These are phyloP conservation scores for Chiroxiphia lanceolata DNA, from an alignment of 2,797 vertebrate genomes.

Conservation along the genomic window DNA sequence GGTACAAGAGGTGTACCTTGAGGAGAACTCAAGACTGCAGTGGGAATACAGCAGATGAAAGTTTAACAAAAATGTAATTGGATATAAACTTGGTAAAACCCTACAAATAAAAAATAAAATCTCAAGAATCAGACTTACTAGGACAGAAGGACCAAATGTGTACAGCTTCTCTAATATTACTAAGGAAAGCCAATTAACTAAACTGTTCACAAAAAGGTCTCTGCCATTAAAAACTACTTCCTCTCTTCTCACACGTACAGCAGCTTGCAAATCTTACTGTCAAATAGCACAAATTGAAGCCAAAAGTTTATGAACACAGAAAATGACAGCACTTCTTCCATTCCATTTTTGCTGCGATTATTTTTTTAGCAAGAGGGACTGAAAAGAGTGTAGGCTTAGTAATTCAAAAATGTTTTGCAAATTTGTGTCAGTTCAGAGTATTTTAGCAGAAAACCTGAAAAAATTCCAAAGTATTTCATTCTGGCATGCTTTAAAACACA, in stretches of 20 bases:
- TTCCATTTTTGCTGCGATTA: background rate
- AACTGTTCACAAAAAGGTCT: background rate
- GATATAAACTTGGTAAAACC: background rate
- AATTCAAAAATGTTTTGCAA: background rate
- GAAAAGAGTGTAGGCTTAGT: background rate
- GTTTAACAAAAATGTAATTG: background rate
- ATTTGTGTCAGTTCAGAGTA: background rate
- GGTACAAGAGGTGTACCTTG: background rate
- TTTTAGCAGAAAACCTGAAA: background rate
- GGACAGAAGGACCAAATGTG: background rate
- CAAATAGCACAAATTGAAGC: background rate
- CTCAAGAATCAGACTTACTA: background rate
- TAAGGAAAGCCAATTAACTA: background rate
- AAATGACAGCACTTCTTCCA: background rate
- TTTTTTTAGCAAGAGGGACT: background rate
- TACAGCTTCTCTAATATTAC: background rate
- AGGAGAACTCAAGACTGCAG: background rate
- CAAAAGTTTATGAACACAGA: background rate
- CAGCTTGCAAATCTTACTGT: background rate
- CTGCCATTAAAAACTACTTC: background rate
- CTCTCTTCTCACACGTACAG: accelerated
- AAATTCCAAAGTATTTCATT: background rate
- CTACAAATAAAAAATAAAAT: background rate
- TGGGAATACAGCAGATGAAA: background rate
- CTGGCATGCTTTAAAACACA: background rate